phyloP scores from a whole-genome alignment of 2,113 vertebrate species.

The Clarias macrocephalus region DNA sequence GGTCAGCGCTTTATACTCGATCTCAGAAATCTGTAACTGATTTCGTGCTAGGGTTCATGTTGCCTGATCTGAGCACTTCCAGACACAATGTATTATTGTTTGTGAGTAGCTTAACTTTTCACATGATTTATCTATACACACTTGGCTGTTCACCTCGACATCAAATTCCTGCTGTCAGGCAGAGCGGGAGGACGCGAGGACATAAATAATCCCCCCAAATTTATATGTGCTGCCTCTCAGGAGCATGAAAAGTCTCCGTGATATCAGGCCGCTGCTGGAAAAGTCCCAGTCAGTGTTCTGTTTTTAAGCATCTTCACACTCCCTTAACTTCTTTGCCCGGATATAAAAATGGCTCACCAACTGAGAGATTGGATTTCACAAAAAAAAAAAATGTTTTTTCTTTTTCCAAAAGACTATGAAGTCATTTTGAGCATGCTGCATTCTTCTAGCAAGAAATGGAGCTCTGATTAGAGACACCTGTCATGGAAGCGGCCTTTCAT shows the following conservation, averaged over 20 bases:
- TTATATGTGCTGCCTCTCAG: slow-evolving; percentile 49
- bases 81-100: slow-evolving; percentile 56
- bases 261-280: slow-evolving; percentile 32
- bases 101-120: slow-evolving; percentile 65
- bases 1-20: slow-evolving; percentile 51
- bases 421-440: neutral
- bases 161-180: slow-evolving; percentile 56
- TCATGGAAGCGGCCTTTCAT: slow-evolving; percentile 21
- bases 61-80: slow-evolving; percentile 53
- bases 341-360: slow-evolving; percentile 27
- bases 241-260: slow-evolving; percentile 16
- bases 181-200: slow-evolving; percentile 42
- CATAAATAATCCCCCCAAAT: slow-evolving; percentile 57
- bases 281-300: slow-evolving; percentile 5
- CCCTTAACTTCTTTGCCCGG: slow-evolving; percentile 30
- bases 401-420: slow-evolving; percentile 25
- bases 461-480: slow-evolving; percentile 58
- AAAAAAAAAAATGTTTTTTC: neutral
- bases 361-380: slow-evolving; percentile 46
- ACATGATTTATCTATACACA: slow-evolving; percentile 64
- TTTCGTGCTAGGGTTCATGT: slow-evolving; percentile 52
- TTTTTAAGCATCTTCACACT: slow-evolving; percentile 34
- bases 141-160: slow-evolving; percentile 60
- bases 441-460: slow-evolving; percentile 12
- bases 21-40: slow-evolving; percentile 64